These are phyloP conservation scores for Pterocles gutturalis DNA, from an alignment of 2,113 vertebrate species.

Conservation along the genomic window DNA sequence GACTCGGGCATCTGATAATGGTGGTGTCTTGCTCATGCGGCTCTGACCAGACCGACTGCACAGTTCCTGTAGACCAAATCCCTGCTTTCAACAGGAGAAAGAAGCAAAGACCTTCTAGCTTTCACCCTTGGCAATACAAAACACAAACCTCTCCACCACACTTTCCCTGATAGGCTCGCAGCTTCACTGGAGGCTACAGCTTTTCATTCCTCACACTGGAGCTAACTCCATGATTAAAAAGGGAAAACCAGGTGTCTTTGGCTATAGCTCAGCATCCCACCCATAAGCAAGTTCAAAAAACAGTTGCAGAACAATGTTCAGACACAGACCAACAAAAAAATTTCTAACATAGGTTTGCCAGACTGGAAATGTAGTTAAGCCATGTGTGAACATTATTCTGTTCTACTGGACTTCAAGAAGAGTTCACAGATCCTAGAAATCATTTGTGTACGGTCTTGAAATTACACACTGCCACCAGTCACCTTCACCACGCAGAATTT, in stretches of 20 bases:
- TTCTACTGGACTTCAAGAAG: neutral
- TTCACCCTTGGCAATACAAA: neutral
- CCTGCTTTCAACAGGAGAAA: neutral
- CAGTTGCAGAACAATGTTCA: neutral
- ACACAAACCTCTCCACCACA: neutral
- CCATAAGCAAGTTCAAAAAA: neutral
- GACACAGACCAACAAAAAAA: neutral
- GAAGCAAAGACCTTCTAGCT: neutral
- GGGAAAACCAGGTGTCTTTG: slow-evolving; percentile 1
- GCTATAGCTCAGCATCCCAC: neutral
- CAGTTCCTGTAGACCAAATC: neutral
- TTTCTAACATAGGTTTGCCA: neutral
- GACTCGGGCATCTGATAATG: neutral
- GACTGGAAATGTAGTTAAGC: neutral
- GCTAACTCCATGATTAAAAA: neutral
- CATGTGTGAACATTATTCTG: neutral
- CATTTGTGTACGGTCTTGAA: neutral
- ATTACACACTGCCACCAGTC: neutral
- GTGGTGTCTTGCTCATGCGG: neutral
- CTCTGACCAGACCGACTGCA: neutral
- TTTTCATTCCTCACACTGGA: neutral
- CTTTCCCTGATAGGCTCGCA: neutral
- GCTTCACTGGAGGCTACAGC: neutral
- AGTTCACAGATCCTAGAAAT: neutral
- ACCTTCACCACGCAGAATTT: neutral